Percentiles rank a stretch among this genome's conserved stretches.
These are phyloP conservation scores for Galagoides demidoff DNA, from an alignment of 2,797 vertebrate genomes.

Conservation along the genomic window DNA sequence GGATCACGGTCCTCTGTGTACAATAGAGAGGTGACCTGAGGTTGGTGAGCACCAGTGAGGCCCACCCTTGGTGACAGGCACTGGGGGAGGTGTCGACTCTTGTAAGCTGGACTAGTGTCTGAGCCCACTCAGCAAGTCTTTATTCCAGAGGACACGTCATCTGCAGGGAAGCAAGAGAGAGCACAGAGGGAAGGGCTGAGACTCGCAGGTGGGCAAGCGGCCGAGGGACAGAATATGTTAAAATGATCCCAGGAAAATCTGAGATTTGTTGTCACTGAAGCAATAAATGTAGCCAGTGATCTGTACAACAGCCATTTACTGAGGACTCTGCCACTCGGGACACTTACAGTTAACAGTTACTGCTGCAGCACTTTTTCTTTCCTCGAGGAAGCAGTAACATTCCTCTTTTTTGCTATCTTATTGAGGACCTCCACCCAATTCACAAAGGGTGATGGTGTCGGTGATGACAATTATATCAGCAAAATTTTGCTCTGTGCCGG, in stretches of 20 bases:
- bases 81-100: not conserved
- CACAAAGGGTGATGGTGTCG: not conserved
- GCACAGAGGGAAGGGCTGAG: not conserved
- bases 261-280: not conserved
- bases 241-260: not conserved
- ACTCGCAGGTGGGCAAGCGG: not conserved
- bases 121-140: not conserved
- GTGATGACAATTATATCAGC: not conserved
- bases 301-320: not conserved
- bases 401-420: not conserved
- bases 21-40: not conserved
- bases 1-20: not conserved
- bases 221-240: not conserved
- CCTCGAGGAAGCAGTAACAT: not conserved
- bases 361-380: not conserved
- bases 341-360: not conserved
- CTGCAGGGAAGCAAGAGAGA: not conserved
- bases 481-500: not conserved
- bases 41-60: not conserved
- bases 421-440: not conserved
- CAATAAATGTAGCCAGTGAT: not conserved
- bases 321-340: not conserved
- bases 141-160: not conserved
- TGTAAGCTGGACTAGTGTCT: not conserved
- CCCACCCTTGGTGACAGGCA: not conserved